Percentiles rank a stretch among this genome's conserved stretches.
phyloP scores from a whole-genome alignment of 2,888 invertebrate species.

The Alentia gelatinosa region DNA sequence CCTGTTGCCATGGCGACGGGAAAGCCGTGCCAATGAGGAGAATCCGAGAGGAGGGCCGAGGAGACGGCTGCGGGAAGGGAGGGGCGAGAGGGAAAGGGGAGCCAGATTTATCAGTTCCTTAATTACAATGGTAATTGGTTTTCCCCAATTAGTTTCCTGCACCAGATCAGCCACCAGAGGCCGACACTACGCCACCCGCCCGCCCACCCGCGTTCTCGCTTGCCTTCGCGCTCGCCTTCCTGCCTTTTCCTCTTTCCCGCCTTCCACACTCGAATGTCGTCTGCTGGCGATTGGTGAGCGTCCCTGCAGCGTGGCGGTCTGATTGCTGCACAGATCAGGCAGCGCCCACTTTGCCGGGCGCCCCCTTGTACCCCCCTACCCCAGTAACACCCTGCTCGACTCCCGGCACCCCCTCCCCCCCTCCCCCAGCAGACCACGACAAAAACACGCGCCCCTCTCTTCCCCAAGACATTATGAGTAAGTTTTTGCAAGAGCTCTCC shows the following conservation, averaged over 20 bases:
- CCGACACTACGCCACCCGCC: neutral
- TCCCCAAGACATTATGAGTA: constrained; percentile 17
- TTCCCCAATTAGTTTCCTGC: constrained; percentile 30
- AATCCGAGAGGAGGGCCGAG: constrained; percentile 15
- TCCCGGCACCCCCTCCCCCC: neutral
- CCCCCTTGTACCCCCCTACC: neutral
- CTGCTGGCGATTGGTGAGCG: neutral
- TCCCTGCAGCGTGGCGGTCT: neutral
- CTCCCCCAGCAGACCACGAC: neutral
- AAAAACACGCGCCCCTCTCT: neutral
- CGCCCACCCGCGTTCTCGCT: neutral
- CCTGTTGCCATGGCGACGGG: constrained; percentile 38
- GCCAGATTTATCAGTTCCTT: constrained; percentile 42
- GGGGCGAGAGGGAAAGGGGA: neutral
- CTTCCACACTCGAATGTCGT: constrained; percentile 34
- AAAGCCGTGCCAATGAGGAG: constrained; percentile 28
- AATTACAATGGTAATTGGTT: constrained; percentile 47
- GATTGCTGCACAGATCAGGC: constrained; percentile 12
- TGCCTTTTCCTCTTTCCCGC: constrained; percentile 41
- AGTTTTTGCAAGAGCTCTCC: constrained; percentile 8
- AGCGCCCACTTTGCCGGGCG: neutral
- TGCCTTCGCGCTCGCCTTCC: neutral
- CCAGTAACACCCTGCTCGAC: neutral
- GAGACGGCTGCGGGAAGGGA: neutral
- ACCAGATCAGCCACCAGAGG: constrained; percentile 3